phyloP scores from a whole-genome alignment of 1,140 invertebrate genomes.

The Lethrus apterus region DNA sequence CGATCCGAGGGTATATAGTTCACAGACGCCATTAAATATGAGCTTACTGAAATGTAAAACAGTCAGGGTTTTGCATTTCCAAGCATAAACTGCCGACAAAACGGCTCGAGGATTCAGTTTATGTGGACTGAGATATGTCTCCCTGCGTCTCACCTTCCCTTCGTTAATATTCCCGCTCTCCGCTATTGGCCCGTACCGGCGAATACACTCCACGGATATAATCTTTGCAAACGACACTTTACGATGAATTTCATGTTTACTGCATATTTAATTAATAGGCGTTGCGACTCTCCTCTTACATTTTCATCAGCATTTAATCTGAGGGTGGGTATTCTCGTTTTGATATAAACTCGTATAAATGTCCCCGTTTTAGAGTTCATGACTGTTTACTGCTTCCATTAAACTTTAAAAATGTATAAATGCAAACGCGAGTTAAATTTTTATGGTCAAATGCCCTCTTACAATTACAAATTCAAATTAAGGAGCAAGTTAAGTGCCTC shows the following conservation, averaged over 20 bases:
- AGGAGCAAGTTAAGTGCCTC: no score
- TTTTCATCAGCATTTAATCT: slow-evolving; percentile 16
- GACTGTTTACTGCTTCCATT: no score
- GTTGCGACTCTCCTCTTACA: slow-evolving; percentile 18
- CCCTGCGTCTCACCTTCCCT: slow-evolving; percentile 10
- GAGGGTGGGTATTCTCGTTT: slow-evolving; percentile 1
- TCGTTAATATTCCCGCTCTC: slow-evolving; percentile 17
- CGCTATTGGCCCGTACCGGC: slow-evolving; percentile 10
- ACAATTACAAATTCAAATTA: no score
- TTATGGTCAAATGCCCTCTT: no score
- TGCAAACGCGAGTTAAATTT: no score
- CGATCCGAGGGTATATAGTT: slow-evolving; percentile 37
- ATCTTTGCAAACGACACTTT: slow-evolving; percentile 29
- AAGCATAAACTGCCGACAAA: slow-evolving; percentile 43
- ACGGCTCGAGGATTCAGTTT: slow-evolving; percentile 41
- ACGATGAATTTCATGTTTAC: slow-evolving; percentile 30
- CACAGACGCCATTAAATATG: slow-evolving; percentile 43
- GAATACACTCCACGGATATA: slow-evolving; percentile 19
- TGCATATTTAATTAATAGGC: slow-evolving; percentile 31
- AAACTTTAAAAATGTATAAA: no score
- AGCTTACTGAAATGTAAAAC: slow-evolving; percentile 45
- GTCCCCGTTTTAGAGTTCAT: no score
- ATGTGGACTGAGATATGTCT: slow-evolving; percentile 25
- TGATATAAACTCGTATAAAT: no score
- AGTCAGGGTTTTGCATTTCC: slow-evolving; percentile 42